Percentiles rank a stretch among this genome's conserved stretches.
These are phyloP conservation scores for Odontamblyopus rebecca DNA, from an alignment of 2,797 vertebrate species.

Conservation along the genomic window DNA sequence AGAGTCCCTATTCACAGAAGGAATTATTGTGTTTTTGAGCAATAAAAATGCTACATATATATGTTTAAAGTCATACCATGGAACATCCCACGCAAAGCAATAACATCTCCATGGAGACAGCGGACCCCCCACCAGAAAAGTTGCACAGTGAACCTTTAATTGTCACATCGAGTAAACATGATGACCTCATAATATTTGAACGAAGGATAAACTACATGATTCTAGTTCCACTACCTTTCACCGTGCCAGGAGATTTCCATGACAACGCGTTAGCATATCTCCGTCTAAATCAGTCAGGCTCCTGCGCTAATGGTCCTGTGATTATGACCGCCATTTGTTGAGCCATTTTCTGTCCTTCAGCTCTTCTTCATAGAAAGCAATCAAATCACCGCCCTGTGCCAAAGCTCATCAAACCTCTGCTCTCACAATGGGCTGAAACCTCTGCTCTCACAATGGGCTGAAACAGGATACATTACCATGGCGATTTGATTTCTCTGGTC, in stretches of 20 bases:
- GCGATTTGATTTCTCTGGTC: slow-evolving; percentile 32
- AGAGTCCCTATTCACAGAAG: no score
- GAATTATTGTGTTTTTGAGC: no score
- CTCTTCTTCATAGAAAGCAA: slow-evolving; percentile 37
- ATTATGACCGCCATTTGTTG: slow-evolving; percentile 45
- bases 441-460: slow-evolving; percentile 14
- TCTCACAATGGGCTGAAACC: slow-evolving; percentile 14
- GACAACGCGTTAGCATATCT: slow-evolving; percentile 64
- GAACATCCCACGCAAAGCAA: no score
- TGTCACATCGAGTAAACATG: not conserved
- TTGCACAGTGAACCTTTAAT: not conserved
- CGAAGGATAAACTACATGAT: slow-evolving; percentile 45
- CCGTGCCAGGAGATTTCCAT: slow-evolving; percentile 59
- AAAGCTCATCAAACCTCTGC: slow-evolving; percentile 10
- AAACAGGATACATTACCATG: slow-evolving; percentile 32
- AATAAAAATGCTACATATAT: no score
- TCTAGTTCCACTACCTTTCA: slow-evolving; percentile 49
- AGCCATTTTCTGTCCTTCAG: slow-evolving; percentile 54
- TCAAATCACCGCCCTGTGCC: slow-evolving; percentile 17
- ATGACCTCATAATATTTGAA: slow-evolving; percentile 10
- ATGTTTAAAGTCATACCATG: no score
- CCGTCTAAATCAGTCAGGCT: slow-evolving; percentile 49
- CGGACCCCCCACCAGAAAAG: no score
- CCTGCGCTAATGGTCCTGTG: slow-evolving; percentile 58
- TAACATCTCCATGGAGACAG: no score